Base-by-base conservation (phyloP, 2,888 invertebrate species). In the Idaea biselata region DNA sequence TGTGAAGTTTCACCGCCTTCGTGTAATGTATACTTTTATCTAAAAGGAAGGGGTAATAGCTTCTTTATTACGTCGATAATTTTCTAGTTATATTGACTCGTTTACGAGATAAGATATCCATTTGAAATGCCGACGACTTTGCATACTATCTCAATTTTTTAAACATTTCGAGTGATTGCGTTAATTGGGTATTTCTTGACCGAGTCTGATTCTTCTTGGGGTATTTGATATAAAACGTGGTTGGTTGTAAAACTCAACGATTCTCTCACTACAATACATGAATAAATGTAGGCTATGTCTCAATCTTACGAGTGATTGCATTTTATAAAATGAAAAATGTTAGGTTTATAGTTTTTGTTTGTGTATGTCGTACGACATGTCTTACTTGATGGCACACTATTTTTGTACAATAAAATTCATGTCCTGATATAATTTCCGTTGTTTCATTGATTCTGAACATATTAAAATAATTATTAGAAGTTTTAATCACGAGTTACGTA, bases 351-450 rank as follows among this genome's bases (percentile, higher is more conserved):
- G 86, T 84, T 84, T 88, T 89, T 88, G 90, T 91, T 89, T 88
- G 90, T 91, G 89, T 88, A 86, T 83, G 88, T 89, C 86, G 86
- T 86, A 88, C 88, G 83, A 84, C 88, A 89, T 88, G 90, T 87
- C 86, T 88, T 87, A 87, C 88, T 87, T 88, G 88, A 90, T 89
- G 90, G 91, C 91, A 91, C 91, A 91, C 89, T 92, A 92, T 92
- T 92, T 92, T 92, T 92, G 89, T 92, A 92, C 89, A 92, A 92
- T 92, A 92, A 91, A 91, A 89, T 91, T 88, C 88, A 88, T 90
- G 91, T 90, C 90, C 89, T 84, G 84, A 88, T 84, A 83, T 80
- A 76, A 78, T 69, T 73, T 70, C 66, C 73, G 76, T 89, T 86
- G 90, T 92, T 92, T 92, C 86, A 89, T 91, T 91, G 18, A 17